Evolutionary conservation across 2,797 vertebrate genomes (phyloP).

Genomic region (Remorina albescens): DNA sequence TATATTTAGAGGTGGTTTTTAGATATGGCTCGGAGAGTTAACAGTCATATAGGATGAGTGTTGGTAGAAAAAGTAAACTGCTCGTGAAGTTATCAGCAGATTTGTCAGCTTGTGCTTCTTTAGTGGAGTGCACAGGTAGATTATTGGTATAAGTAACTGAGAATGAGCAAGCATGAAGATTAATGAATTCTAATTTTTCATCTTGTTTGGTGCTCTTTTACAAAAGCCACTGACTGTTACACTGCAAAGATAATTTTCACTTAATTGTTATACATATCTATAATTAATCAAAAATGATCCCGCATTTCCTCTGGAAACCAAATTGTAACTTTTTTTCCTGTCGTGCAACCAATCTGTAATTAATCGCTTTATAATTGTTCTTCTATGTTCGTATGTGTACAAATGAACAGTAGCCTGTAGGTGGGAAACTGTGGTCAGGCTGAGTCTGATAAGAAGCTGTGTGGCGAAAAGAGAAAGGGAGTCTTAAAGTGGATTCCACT

Average conservation of each 20-base stretch:
- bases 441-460: constrained; percentile 11
- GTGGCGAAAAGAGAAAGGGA: background rate
- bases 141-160: background rate
- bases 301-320: constrained; percentile 17
- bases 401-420: constrained; percentile 16
- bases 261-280: constrained; percentile 23
- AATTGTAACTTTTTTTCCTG: background rate
- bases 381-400: constrained; percentile 22
- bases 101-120: too few relatives aligned
- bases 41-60: constrained; percentile 34
- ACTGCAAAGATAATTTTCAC: constrained; percentile 10
- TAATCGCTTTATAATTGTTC: constrained; percentile 26
- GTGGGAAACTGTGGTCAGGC: constrained; percentile 13
- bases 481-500: constrained; percentile 15
- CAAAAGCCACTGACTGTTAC: constrained; percentile 10
- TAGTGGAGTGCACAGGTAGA: background rate
- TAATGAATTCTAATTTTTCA: background rate
- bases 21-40: constrained; percentile 54
- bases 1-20: constrained; percentile 69
- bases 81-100: constrained; percentile 30
- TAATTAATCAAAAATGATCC: constrained; percentile 35
- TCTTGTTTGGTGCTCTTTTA: constrained; percentile 4
- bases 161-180: constrained; percentile 2
- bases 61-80: constrained; percentile 16
- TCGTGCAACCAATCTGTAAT: constrained; percentile 19